These are phyloP conservation scores for Macroramphosus scolopax DNA, from an alignment of 2,797 vertebrate species.

Conservation along the genomic window DNA sequence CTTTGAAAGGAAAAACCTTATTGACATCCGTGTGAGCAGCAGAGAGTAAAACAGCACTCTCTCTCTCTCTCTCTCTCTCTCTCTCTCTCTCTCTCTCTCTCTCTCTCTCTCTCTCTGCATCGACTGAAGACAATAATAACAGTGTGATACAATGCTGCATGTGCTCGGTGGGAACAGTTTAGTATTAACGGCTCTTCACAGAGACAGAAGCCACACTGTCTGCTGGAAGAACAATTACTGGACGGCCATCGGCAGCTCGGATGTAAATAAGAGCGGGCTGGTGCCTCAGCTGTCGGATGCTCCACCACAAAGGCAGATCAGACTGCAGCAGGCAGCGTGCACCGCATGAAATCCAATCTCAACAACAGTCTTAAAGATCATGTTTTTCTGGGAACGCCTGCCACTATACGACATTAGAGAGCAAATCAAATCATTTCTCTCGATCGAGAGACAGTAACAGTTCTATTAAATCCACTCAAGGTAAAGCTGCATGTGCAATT, in stretches of 20 bases:
- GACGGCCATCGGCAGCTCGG: constrained; percentile 42
- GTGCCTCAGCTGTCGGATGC: constrained; percentile 49
- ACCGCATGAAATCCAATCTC: not conserved
- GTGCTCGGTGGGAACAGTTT: constrained; percentile 5
- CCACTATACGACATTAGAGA: no score
- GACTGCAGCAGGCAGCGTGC: constrained; percentile 8
- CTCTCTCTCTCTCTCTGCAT: no score
- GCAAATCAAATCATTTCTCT: no score
- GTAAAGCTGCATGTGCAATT: no score
- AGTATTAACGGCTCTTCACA: constrained; percentile 34
- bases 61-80: no score
- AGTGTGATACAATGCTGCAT: constrained; percentile 5
- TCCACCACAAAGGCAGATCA: constrained; percentile 37
- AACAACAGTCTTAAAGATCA: not conserved
- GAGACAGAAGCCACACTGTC: constrained; percentile 52
- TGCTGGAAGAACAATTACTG: constrained; percentile 63
- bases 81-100: no score
- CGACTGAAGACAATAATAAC: constrained; percentile 18
- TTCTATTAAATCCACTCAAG: no score
- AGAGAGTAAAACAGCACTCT: constrained; percentile 24
- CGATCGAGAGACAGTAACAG: no score
- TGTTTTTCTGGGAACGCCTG: not conserved
- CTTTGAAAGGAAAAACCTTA: constrained; percentile 22
- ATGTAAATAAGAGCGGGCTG: constrained; percentile 61
- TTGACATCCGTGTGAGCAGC: constrained; percentile 31